phyloP scores from a whole-genome alignment of 2,113 vertebrate species.

The Tachysurus fulvidraco region DNA sequence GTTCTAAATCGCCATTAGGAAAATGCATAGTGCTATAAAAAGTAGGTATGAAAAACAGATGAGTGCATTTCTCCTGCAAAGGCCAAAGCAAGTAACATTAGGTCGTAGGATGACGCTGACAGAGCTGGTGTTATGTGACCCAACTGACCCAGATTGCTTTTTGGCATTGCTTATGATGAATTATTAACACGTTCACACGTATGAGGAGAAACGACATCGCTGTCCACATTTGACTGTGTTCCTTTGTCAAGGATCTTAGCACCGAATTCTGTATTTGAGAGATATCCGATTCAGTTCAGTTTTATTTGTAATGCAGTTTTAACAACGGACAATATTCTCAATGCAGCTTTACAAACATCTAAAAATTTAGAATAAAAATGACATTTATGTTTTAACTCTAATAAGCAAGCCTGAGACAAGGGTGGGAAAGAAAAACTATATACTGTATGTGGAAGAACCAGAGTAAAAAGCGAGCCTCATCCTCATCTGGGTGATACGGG shows the following conservation, averaged over 20 bases:
- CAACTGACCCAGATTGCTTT: neutral
- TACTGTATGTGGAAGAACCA: too few species aligned
- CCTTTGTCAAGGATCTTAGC: neutral
- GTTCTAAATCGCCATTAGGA: neutral
- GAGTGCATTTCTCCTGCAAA: slow-evolving; percentile 13
- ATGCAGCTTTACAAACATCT: too few species aligned
- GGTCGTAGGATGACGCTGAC: neutral
- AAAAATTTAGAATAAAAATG: too few species aligned
- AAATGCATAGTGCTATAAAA: slow-evolving; percentile 6
- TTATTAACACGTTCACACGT: neutral
- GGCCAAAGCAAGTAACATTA: neutral
- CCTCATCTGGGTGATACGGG: too few species aligned
- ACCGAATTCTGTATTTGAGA: neutral
- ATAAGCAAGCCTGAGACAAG: too few species aligned
- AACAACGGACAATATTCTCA: too few species aligned
- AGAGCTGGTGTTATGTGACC: slow-evolving; percentile 10
- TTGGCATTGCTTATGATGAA: neutral
- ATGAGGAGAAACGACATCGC: neutral
- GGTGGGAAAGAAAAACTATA: too few species aligned
- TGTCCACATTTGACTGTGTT: neutral
- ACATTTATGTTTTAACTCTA: too few species aligned
- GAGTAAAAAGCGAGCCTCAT: too few species aligned
- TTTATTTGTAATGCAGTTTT: neutral
- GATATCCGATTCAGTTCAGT: neutral
- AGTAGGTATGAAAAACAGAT: neutral